These are phyloP conservation scores for Lobophora halterata DNA, from an alignment of 2,888 invertebrate genomes.

Conservation along the genomic window DNA sequence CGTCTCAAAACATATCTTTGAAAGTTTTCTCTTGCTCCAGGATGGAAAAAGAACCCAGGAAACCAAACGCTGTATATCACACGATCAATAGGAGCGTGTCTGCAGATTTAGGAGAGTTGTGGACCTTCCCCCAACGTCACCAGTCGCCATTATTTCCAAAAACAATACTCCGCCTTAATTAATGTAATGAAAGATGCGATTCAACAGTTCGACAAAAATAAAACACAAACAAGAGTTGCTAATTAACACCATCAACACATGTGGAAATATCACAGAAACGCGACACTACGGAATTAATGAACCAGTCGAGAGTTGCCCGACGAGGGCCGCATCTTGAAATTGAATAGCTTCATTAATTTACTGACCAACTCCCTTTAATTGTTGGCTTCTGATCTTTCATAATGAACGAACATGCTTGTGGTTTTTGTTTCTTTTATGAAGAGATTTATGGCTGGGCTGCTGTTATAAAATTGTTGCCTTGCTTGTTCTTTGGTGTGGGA, in stretches of 20 bases:
- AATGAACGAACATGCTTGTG: conserved; percentile 38
- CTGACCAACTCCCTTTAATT: conserved; percentile 39
- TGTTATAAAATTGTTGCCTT: conserved; percentile 24
- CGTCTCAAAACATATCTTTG: no score
- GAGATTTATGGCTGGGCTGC: conserved; percentile 29
- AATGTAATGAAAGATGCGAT: conserved; percentile 22
- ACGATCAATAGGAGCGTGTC: no score
- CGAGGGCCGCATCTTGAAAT: conserved; percentile 47
- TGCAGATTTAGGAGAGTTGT: no score
- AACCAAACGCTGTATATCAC: no score
- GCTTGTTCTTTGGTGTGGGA: conserved; percentile 14
- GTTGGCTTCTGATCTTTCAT: conserved; percentile 45
- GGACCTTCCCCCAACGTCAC: no score
- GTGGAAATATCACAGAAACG: conserved; percentile 39
- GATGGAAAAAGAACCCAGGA: no score
- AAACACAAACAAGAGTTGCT: conserved; percentile 33
- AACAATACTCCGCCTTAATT: conserved; percentile 14
- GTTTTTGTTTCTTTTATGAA: conserved; percentile 27
- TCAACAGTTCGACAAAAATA: conserved; percentile 24
- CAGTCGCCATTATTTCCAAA: conserved; percentile 10
- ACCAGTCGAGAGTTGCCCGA: conserved; percentile 47
- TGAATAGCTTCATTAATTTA: conserved; percentile 59
- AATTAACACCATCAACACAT: conserved; percentile 40
- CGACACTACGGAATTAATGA: conserved; percentile 45
- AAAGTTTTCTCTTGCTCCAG: no score